Percentiles rank a stretch among this genome's conserved stretches.
Evolutionary conservation across 2,888 invertebrate genomes (phyloP).

Genomic region (Aquatica leii): DNA sequence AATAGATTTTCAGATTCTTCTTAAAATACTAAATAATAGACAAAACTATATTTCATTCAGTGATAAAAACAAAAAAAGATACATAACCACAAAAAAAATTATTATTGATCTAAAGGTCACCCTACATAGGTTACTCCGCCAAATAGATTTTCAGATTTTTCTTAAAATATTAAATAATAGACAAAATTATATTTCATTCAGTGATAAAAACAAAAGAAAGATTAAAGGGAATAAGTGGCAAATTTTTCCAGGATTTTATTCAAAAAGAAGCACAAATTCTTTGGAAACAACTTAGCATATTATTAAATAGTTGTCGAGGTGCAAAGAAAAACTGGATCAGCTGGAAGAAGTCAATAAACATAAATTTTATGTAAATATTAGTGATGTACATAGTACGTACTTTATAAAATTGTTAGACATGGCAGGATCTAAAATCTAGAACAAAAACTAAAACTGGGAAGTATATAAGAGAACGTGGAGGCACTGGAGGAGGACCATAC

Average conservation of each 20-base stretch:
- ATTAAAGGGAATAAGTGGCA: too few species aligned
- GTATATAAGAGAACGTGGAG: slow-evolving; percentile 2
- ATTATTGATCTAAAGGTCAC: too few species aligned
- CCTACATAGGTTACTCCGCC: too few species aligned
- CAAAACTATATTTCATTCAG: too few species aligned
- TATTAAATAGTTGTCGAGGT: slow-evolving; percentile 1
- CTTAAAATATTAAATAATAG: too few species aligned
- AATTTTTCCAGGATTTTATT: not conserved
- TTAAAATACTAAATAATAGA: too few species aligned
- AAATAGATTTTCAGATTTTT: too few species aligned
- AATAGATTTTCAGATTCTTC: too few species aligned
- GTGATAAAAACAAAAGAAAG: too few species aligned
- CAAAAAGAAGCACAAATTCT: slow-evolving; percentile 4
- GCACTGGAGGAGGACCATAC: slow-evolving; percentile 2
- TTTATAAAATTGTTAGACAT: slow-evolving; percentile 2
- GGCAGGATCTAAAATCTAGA: slow-evolving; percentile 3
- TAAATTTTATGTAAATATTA: slow-evolving; percentile 3
- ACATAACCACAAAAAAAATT: too few species aligned
- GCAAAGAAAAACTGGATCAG: slow-evolving; percentile 5
- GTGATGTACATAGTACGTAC: not conserved
- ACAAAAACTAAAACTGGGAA: not conserved
- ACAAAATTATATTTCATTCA: too few species aligned
- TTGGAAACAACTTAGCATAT: slow-evolving; percentile 1
- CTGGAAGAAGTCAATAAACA: slow-evolving; percentile 1
- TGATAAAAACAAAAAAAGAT: too few species aligned